Conservation (phyloP, 2,888 invertebrate genomes). For the Drosophila paramelanica region DNA sequence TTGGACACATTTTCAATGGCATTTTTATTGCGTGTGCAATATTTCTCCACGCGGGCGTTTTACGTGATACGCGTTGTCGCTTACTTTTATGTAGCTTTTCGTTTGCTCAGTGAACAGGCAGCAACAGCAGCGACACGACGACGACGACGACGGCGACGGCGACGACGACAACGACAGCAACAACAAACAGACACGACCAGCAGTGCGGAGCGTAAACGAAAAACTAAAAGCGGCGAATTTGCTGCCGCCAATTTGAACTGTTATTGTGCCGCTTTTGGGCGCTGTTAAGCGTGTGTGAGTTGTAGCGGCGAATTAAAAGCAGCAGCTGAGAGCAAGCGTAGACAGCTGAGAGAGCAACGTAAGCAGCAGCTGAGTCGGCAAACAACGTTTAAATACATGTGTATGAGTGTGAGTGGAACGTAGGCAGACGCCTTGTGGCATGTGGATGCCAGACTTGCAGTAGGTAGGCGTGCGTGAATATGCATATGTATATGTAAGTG, state of each 20-base stretch:
- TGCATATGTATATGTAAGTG: constrained; percentile 5
- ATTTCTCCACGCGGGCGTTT: constrained; percentile 43
- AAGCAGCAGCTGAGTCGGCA: constrained; percentile 54
- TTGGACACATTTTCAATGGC: constrained; percentile 6
- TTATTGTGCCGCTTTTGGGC: constrained; percentile 43
- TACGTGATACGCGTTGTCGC: constrained; percentile 46
- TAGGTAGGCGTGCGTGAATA: constrained; percentile 20
- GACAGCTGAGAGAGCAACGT: constrained; percentile 32
- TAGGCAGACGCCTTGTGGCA: constrained; percentile 55
- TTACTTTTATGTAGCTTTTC: constrained; percentile 44
- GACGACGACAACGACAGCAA: constrained; percentile 58
- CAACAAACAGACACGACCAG: constrained; percentile 76
- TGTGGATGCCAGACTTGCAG: constrained; percentile 65
- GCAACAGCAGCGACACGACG: constrained; percentile 48
- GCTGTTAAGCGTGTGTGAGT: constrained; percentile 37
- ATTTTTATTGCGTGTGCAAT: constrained; percentile 3
- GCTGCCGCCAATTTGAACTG: constrained; percentile 57
- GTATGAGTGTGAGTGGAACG: constrained; percentile 58
- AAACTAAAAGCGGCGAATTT: constrained; percentile 70
- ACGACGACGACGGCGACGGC: constrained; percentile 29
- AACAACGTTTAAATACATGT: constrained; percentile 9
- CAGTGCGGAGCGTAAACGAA: constrained; percentile 75
- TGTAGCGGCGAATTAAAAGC: constrained; percentile 60
- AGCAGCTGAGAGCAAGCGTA: constrained; percentile 50
- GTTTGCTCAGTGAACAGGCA: constrained; percentile 37